Base-by-base conservation (phyloP, 2,797 vertebrate genomes). In the Centropyge bicolor region DNA sequence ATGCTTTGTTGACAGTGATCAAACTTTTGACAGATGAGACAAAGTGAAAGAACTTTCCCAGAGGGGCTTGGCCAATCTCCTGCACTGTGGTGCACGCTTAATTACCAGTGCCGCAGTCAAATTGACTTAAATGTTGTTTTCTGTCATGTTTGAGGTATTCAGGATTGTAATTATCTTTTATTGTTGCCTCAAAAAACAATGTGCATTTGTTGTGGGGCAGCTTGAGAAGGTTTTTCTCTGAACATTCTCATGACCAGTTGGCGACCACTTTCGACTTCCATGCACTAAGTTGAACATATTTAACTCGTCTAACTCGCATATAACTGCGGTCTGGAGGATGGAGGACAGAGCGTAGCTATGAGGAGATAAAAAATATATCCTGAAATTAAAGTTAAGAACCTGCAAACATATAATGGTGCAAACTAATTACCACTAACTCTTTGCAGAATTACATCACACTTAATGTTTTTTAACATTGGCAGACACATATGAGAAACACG, bases 71-170 rank as follows among this genome's bases (percentile, higher is more conserved):
- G 31, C 71, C 79, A 73, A 86, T 83, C 72, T 65, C 51, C 38
- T 57, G 71, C 48, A 55, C 71, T 73, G 49, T 46, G 62, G 62
- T 70, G 78, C 36, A 38, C 38, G 51, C 65, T 69, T 92, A 93
- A 94, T 93, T 88, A 87, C 73, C 60, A 79, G 71, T 88, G 81
- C 70, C 57, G 17, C 67, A 51, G n/a, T 40, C 43, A 63, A 70
- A 70, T 40, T 27, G 63, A 80, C 52, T 83, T 92, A 92, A 92
- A 88, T 88, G 82, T 68, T 93, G 87, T 93, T 94, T 93, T 92
- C 80, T 84, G 49, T 84, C n/a, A 17, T 65, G 70, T 88, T 82
- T 72, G 70, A 79, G 74, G 62, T 67, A 49, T 85, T 76, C 56
- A 9, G 36, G 69, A 74, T 80, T 16, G n/a, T 83, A 87, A 91